These are phyloP conservation scores for Thalassophryne amazonica DNA, from an alignment of 2,797 vertebrate species.

Conservation along the genomic window DNA sequence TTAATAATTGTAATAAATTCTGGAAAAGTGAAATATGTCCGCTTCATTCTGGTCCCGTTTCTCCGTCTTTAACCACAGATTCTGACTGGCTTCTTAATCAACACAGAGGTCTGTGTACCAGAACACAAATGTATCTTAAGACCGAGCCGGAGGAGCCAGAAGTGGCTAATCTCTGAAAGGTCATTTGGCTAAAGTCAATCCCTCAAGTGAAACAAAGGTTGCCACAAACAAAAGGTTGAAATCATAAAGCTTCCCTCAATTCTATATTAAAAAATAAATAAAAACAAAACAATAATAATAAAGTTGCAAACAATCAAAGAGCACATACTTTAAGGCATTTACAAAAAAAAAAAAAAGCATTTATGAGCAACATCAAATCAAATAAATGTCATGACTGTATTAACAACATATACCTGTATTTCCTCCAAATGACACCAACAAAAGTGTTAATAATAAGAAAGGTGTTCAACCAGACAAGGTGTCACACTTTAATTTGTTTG, in stretches of 20 bases:
- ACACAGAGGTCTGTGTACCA: conserved; percentile 17
- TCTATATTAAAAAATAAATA: conserved; percentile 8
- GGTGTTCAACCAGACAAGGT: conserved; percentile 53
- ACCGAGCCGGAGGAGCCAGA: background rate
- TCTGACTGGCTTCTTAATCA: background rate
- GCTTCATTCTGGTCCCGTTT: background rate
- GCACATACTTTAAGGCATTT: conserved; percentile 24
- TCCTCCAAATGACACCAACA: conserved; percentile 57
- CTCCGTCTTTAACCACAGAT: conserved; percentile 4
- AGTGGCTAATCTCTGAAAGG: conserved; percentile 20
- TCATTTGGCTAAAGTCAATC: conserved; percentile 25
- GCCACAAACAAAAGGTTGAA: conserved; percentile 41
- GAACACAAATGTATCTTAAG: background rate
- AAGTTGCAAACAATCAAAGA: conserved; percentile 48
- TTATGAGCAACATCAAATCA: conserved; percentile 52
- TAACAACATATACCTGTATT: conserved; percentile 52
- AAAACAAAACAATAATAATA: conserved; percentile 38
- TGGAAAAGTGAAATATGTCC: background rate
- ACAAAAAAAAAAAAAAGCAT: conserved; percentile 21
- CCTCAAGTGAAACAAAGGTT: conserved; percentile 23
- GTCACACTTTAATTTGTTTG: conserved; percentile 40
- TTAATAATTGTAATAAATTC: background rate
- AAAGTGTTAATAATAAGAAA: conserved; percentile 51
- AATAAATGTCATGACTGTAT: conserved; percentile 70
- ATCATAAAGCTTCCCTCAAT: conserved; percentile 21